phyloP scores from a whole-genome alignment of 2,113 vertebrate genomes.

The Aphyosemion australe region DNA sequence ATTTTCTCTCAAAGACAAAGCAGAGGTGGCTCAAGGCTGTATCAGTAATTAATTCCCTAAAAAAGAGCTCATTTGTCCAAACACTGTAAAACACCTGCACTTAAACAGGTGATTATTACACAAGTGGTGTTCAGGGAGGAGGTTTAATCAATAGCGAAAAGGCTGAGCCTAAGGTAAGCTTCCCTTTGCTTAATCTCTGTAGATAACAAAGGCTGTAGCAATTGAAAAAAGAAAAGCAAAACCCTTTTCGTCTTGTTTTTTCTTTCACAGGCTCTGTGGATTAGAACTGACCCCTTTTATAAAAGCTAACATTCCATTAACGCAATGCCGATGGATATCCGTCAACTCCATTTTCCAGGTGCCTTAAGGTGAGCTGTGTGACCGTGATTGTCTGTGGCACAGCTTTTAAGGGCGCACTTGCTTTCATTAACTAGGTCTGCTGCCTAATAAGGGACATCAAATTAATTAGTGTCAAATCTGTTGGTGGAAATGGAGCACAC shows the following conservation, averaged over 20 bases:
- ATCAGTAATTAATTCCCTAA: background rate
- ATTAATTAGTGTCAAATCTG: slow-evolving; percentile 81
- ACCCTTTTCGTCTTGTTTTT: background rate
- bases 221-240: background rate
- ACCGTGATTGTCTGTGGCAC: slow-evolving; percentile 46
- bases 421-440: slow-evolving; percentile 78
- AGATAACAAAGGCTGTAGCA: background rate
- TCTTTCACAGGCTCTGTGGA: slow-evolving; percentile 6
- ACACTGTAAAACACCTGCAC: background rate
- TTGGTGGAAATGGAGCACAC: slow-evolving; percentile 71
- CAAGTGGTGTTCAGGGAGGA: background rate
- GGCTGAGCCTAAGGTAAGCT: slow-evolving; percentile 9
- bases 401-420: slow-evolving; percentile 62
- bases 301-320: slow-evolving; percentile 14
- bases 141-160: background rate
- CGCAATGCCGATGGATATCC: slow-evolving; percentile 23
- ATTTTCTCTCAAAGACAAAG: no score
- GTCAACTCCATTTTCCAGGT: slow-evolving; percentile 56
- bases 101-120: background rate
- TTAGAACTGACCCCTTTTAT: background rate
- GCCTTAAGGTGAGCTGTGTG: slow-evolving; percentile 28
- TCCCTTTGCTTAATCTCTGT: background rate
- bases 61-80: background rate
- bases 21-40: background rate
- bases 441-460: slow-evolving; percentile 77